These are phyloP conservation scores for Hippopotamus amphibius DNA, from an alignment of 2,113 vertebrate genomes.

Conservation along the genomic window DNA sequence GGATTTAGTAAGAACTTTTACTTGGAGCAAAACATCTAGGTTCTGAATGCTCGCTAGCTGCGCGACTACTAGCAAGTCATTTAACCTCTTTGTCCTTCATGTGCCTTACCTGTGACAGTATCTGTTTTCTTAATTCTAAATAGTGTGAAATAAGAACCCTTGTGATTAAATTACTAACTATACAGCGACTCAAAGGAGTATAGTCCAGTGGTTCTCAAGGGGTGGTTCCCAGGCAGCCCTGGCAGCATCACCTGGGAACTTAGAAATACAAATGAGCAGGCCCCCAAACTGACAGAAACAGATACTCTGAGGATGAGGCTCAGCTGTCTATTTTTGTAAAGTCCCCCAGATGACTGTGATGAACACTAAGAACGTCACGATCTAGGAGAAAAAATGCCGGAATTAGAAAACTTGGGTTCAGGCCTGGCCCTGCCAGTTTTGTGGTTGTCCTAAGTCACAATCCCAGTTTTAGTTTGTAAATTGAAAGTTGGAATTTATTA, in stretches of 20 bases:
- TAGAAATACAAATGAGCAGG: neutral
- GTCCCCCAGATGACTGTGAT: neutral
- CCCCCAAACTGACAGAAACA: neutral
- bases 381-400: neutral
- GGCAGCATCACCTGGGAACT: neutral
- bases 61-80: conserved; percentile 24
- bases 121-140: conserved; percentile 34
- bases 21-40: conserved; percentile 25
- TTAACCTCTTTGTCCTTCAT: conserved; percentile 20
- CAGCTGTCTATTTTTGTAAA: neutral
- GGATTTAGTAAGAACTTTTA: conserved; percentile 37
- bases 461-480: conserved; percentile 32
- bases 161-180: conserved; percentile 46
- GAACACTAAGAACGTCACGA: neutral
- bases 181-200: conserved; percentile 6
- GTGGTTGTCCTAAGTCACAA: neutral
- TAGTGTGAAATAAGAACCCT: neutral
- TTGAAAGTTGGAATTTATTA: conserved; percentile 30
- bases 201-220: neutral
- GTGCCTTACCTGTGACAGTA: neutral
- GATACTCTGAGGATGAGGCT: neutral
- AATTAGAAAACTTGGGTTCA: neutral
- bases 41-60: conserved; percentile 22
- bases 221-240: neutral
- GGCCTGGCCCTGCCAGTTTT: neutral